phyloP scores from a whole-genome alignment of 2,888 invertebrate genomes.

The Podotricha telesiphe region DNA sequence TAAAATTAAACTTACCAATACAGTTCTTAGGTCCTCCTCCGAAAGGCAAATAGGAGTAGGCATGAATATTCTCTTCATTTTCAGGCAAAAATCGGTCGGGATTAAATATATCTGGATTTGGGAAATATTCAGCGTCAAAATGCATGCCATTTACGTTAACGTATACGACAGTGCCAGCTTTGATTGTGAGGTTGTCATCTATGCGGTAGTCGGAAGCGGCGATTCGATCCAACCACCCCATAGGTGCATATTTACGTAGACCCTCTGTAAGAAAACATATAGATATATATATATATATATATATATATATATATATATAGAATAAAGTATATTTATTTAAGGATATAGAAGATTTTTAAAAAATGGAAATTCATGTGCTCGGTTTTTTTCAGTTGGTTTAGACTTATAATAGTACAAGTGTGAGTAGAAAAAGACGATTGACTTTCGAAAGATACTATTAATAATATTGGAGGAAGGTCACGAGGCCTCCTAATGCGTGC shows the following conservation, averaged over 20 bases:
- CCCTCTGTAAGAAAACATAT: conserved; percentile 42
- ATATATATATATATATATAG: neutral
- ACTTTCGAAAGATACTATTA: too few species aligned
- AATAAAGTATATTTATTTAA: too few species aligned
- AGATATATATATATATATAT: too few species aligned
- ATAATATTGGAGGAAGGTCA: too few species aligned
- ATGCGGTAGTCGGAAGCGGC: conserved; percentile 45
- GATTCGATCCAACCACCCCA: conserved; percentile 50
- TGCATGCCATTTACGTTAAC: conserved; percentile 58
- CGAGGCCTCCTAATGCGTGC: too few species aligned
- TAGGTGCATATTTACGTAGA: conserved; percentile 48
- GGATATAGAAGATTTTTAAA: too few species aligned
- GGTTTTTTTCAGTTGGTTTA: too few species aligned
- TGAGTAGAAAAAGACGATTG: too few species aligned
- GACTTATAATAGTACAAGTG: too few species aligned
- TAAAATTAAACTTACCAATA: conserved; percentile 65
- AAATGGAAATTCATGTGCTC: too few species aligned
- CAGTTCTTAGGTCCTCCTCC: conserved; percentile 85
- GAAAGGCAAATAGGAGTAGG: conserved; percentile 75
- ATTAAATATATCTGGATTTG: conserved; percentile 78
- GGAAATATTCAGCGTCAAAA: conserved; percentile 74
- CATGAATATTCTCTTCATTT: conserved; percentile 67
- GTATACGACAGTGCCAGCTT: conserved; percentile 52
- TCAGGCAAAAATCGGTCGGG: conserved; percentile 83
- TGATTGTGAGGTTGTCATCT: conserved; percentile 45